phyloP scores from a whole-genome alignment of 1,140 invertebrate genomes.

The Schlechtendalia chinensis region DNA sequence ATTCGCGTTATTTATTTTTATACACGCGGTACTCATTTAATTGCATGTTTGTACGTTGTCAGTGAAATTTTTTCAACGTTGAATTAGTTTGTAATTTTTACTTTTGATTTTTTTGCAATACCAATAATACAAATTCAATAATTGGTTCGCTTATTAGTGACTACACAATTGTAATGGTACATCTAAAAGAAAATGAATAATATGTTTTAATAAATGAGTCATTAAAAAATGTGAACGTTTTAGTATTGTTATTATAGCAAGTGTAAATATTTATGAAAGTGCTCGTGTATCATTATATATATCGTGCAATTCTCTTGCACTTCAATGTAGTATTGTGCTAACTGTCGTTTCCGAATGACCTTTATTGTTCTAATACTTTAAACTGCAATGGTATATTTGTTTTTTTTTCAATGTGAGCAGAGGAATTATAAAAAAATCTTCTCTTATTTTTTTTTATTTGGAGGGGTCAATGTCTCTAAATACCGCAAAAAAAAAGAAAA shows the following conservation, averaged over 20 bases:
- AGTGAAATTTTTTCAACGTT: background rate
- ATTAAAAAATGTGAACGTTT: constrained; percentile 13
- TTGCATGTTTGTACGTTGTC: background rate
- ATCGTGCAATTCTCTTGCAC: background rate
- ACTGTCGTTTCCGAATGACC: constrained; percentile 9
- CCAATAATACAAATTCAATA: background rate
- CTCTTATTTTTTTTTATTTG: too few relatives aligned
- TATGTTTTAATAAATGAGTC: background rate
- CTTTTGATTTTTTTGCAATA: background rate
- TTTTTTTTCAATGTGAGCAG: background rate
- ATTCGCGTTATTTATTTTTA: too few relatives aligned
- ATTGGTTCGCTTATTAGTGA: background rate
- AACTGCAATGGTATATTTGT: background rate
- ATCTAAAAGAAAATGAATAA: background rate
- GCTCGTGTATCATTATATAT: background rate
- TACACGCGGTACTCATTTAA: background rate
- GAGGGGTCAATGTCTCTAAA: background rate
- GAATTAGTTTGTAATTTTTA: constrained; percentile 14
- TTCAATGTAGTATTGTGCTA: background rate
- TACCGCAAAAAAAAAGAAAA: background rate
- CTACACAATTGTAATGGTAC: background rate
- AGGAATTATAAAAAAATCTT: background rate
- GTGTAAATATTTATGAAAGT: constrained; percentile 16
- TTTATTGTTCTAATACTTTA: constrained; percentile 16
- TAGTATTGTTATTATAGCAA: background rate